phyloP scores from a whole-genome alignment of 2,113 vertebrate species.

The Conger conger region DNA sequence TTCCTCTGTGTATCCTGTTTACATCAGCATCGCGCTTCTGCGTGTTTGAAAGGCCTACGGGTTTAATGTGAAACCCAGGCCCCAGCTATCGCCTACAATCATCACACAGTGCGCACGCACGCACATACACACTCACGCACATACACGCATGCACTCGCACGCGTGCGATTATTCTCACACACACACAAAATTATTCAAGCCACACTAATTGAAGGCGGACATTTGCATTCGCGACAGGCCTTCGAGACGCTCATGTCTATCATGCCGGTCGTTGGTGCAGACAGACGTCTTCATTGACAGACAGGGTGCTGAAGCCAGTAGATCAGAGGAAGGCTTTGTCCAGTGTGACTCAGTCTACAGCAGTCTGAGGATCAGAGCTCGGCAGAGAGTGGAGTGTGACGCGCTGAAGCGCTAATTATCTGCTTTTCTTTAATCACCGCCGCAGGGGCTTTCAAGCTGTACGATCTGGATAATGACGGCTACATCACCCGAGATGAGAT shows the following conservation, averaged over 20 bases:
- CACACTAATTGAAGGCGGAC: background rate
- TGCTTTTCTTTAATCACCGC: background rate
- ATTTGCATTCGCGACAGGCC: background rate
- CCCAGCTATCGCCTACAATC: background rate
- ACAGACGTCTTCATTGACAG: background rate
- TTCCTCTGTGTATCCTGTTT: background rate
- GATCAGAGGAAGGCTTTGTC: background rate
- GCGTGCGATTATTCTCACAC: too few relatives aligned
- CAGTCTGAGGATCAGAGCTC: background rate
- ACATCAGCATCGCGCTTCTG: too few relatives aligned
- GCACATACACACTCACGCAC: too few relatives aligned
- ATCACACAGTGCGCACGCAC: background rate
- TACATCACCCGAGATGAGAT: constrained; percentile 98
- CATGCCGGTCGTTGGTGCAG: background rate
- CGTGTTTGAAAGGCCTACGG: too few relatives aligned
- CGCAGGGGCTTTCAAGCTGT: constrained; percentile 96
- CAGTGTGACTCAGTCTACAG: background rate
- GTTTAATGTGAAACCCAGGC: too few relatives aligned
- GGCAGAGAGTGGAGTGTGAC: background rate
- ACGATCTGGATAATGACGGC: constrained; percentile 94
- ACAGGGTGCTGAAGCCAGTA: background rate
- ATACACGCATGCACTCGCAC: too few relatives aligned
- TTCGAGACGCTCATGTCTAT: background rate
- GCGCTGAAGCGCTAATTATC: background rate
- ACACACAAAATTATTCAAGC: too few relatives aligned